These are phyloP conservation scores for Myripristis murdjan DNA, from an alignment of 2,797 vertebrate species.

Conservation along the genomic window DNA sequence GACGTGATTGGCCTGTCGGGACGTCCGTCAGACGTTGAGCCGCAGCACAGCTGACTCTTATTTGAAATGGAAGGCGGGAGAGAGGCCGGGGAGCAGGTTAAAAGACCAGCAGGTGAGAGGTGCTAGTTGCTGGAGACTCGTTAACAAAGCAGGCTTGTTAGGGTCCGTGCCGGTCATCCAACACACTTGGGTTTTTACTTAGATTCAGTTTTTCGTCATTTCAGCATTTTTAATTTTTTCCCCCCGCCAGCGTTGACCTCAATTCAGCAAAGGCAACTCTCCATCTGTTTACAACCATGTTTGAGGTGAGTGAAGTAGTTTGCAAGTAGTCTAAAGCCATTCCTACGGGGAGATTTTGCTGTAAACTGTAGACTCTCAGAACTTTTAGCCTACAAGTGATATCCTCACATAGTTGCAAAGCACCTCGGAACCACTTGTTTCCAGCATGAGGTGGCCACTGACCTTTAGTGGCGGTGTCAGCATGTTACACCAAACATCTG, in stretches of 20 bases:
- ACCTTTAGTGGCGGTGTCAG: too few species aligned
- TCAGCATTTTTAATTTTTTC: neutral
- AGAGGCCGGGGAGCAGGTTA: constrained; percentile 47
- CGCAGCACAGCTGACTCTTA: constrained; percentile 75
- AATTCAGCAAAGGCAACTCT: neutral
- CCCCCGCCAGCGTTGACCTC: neutral
- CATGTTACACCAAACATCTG: too few species aligned
- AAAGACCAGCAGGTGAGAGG: neutral
- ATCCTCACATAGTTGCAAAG: too few species aligned
- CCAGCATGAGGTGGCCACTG: too few species aligned
- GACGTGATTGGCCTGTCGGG: constrained; percentile 60
- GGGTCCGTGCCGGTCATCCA: neutral
- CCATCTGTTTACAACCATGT: constrained; percentile 56
- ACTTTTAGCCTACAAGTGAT: too few species aligned
- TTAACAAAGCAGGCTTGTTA: neutral
- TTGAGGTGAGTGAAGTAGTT: constrained; percentile 70
- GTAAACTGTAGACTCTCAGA: too few species aligned
- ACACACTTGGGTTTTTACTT: neutral
- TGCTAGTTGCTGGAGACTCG: neutral
- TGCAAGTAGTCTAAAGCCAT: too few species aligned
- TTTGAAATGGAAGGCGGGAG: constrained; percentile 67
- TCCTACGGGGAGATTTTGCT: too few species aligned
- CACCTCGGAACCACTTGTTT: too few species aligned
- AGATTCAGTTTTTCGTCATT: neutral
- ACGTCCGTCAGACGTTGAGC: constrained; percentile 22